Evolutionary conservation across 2,797 vertebrate genomes (phyloP).

Genomic region (Crocodylus rhombifer): DNA sequence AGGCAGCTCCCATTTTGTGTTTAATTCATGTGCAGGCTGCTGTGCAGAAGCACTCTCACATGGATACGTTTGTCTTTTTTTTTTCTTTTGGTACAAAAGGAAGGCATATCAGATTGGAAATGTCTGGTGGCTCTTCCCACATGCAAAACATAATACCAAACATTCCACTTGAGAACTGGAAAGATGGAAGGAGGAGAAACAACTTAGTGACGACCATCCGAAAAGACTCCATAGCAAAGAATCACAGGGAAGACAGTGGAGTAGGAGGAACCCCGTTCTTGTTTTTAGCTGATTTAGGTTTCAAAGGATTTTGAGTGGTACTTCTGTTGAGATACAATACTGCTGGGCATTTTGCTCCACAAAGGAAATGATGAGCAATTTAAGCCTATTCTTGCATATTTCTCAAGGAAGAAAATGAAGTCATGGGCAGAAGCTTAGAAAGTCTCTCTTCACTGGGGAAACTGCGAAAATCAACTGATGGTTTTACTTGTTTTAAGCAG

Average conservation of each 20-base stretch:
- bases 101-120: background rate
- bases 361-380: background rate
- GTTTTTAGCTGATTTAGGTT: background rate
- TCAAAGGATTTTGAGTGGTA: background rate
- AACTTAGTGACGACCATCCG: constrained; percentile 44
- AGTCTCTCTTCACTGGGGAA: background rate
- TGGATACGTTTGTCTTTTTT: background rate
- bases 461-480: background rate
- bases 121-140: background rate
- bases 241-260: constrained; percentile 30
- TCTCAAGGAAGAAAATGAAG: background rate
- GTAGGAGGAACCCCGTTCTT: background rate
- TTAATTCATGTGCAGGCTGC: background rate
- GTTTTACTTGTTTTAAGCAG: constrained; percentile 6
- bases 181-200: background rate
- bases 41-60: background rate
- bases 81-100: background rate
- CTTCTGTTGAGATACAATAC: rapidly evolving
- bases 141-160: background rate
- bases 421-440: background rate
- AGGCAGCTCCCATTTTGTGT: background rate
- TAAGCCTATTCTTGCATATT: background rate
- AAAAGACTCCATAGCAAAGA: rapidly evolving
- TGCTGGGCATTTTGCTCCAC: background rate
- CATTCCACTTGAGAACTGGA: background rate